Percentiles rank a stretch among this genome's conserved stretches.
phyloP scores from a whole-genome alignment of 2,888 invertebrate species.

The Selenia dentaria region DNA sequence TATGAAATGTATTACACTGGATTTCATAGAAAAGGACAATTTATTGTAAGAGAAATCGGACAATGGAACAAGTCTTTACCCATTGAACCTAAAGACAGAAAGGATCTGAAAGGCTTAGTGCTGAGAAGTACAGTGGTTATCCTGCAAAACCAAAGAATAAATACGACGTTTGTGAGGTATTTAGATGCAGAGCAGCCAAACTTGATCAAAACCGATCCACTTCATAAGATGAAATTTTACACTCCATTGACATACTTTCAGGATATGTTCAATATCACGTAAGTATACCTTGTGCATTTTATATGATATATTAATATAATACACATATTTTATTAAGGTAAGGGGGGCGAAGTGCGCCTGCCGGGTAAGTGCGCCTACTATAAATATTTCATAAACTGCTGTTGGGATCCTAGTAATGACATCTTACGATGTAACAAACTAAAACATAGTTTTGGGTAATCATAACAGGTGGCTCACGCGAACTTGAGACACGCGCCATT shows the following conservation, averaged over 20 bases:
- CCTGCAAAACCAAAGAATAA: constrained; percentile 47
- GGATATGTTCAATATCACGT: constrained; percentile 88
- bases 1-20: constrained; percentile 84
- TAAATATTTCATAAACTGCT: too few species aligned
- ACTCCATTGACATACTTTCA: constrained; percentile 81
- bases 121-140: constrained; percentile 83
- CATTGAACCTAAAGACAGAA: constrained; percentile 63
- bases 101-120: constrained; percentile 81
- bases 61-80: constrained; percentile 62
- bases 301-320: too few species aligned
- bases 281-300: constrained; percentile 44
- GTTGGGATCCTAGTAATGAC: too few species aligned
- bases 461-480: too few species aligned
- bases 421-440: too few species aligned
- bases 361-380: too few species aligned
- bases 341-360: too few species aligned
- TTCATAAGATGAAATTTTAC: constrained; percentile 87
- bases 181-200: constrained; percentile 67
- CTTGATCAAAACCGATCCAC: constrained; percentile 83
- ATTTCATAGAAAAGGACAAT: constrained; percentile 74
- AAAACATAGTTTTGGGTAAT: too few species aligned
- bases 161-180: constrained; percentile 77
- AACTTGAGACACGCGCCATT: too few species aligned
- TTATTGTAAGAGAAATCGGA: constrained; percentile 76
- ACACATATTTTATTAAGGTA: too few species aligned